Evolutionary conservation across 2,888 invertebrate genomes (phyloP), one percentile per base, ranked within the genome.

Genomic region (Melanophora roralis): DNA sequence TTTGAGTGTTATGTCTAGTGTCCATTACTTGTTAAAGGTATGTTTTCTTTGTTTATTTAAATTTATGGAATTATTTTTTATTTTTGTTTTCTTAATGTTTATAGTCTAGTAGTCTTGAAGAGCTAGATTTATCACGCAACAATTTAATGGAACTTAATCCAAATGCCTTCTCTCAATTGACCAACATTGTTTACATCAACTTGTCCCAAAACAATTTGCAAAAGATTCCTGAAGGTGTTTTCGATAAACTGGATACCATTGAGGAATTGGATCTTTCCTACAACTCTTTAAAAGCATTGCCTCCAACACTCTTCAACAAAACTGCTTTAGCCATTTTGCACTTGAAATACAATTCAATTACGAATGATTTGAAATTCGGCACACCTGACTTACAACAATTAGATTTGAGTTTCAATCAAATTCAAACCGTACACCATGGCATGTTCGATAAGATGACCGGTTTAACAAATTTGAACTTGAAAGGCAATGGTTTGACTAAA

Each of bases 191-290:
- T 85, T 94, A 93, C 86, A 91, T 94, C 60, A 94, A 94, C 85
- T 89, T 95, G 75, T 92, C 93, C 34, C 92, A 93, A 67, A 96
- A 96, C 85, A 91, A 91, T 67, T 89, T 96, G 59, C 91, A 91
- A 60, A 91, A 92, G 59, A 84, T 90, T 7, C 90, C 90, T 14
- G 86, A 85, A 23, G 84, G 83, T 7, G 81, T 90, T 4, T 95
- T 95, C 88, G 92, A 92, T 75, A 91, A 91, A 21, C 89, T 94
- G 23, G 90, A 92, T 11, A 92, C 92, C 57, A 91, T 96, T 68
- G 93, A 94, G 86, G 95, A 95, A 85, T 88, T 96, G 32, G 94
- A 95, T 85, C 89, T 96, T 8, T 94, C 95, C 16, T 92, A 93
- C 82, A 96, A 96, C 86, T 90, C 92, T 6, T 91, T 96, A 34